Evolutionary conservation across 2,797 vertebrate genomes (phyloP), one percentile per base, ranked within the genome.

Genomic region (Netta rufina): DNA sequence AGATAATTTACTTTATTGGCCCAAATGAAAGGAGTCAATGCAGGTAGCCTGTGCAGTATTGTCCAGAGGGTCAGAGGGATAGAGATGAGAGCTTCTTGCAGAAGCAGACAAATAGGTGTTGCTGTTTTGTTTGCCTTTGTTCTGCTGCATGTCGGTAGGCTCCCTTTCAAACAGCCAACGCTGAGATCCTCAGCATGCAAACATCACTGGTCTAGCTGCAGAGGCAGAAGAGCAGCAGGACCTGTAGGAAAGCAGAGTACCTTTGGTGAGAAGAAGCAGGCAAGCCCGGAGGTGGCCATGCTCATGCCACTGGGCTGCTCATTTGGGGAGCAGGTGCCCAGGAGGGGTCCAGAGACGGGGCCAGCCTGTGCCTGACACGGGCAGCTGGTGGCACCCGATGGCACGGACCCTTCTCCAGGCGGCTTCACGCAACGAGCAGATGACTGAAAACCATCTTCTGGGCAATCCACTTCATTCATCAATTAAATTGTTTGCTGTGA

Each of bases 401-500:
- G 88, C 4, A 0, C 0, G 9, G 76, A 83, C 58, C 41, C 47
- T 91, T 84, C 84, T 83, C 78, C 78, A 56, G 38, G 84, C 11
- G 3, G 72, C 60, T 81, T 70, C 62, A 30, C 25, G 64, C 85
- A 60, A 71, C 3, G 69, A 93, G 66, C 78, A 95, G 88, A 93
- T 92, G 90, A 90, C 81, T 85, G 33, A 89, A 95, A 92, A 72
- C 54, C 28, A 1, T 89, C 93, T 95, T 94, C 72, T 90, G 94
- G 93, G 86, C 86, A 93, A 90, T 93, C 90, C 88, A 79, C 75
- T 96, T 91, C 88, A 93, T 93, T 95, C 95, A 92, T 96, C 96
- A 95, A 96, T 96, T 97, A 97, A 94, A 95, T 84, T 97, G 95
- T 96, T 97, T 95, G 88, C 93, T 85, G 75, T 87, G 96, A 92